Percentiles rank a stretch among this genome's conserved stretches.
Evolutionary conservation across 2,113 vertebrate genomes (phyloP).

Genomic region (Talpa occidentalis): DNA sequence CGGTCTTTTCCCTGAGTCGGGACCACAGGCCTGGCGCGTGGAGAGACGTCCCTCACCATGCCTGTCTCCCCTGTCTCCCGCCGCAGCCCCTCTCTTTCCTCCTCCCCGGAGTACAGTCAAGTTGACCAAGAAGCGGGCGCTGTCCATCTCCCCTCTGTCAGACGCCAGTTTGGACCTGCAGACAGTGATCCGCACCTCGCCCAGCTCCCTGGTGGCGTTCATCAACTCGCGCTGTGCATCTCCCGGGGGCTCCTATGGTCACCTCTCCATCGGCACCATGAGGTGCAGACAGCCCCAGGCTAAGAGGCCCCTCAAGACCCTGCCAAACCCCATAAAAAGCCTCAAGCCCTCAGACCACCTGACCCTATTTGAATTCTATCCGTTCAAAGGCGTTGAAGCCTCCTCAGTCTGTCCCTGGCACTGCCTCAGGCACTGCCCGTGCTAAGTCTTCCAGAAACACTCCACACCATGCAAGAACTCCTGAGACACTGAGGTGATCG

Average conservation of each 20-base stretch:
- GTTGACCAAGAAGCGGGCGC: conserved; percentile 95
- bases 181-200: conserved; percentile 97
- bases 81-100: conserved; percentile 92
- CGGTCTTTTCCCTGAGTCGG: not conserved
- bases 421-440: not conserved
- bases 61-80: not conserved
- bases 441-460: not conserved
- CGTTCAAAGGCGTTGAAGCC: conserved; percentile 5
- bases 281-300: conserved; percentile 86
- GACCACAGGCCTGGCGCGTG: not conserved
- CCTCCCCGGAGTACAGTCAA: conserved; percentile 93
- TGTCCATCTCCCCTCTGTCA: conserved; percentile 97
- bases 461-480: not conserved
- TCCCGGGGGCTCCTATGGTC: conserved; percentile 94
- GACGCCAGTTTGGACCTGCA: conserved; percentile 97
- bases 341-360: conserved; percentile 15
- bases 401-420: not conserved
- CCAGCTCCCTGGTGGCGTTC: conserved; percentile 97
- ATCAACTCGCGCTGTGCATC: conserved; percentile 96
- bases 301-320: conserved; percentile 12
- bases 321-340: conserved; percentile 31
- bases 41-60: not conserved
- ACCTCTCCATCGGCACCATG: conserved; percentile 96
- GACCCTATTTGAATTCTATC: conserved; percentile 7
- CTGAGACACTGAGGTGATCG: not conserved